Conservation (phyloP, 2,888 invertebrate species). For the Galeruca laticollis region DNA sequence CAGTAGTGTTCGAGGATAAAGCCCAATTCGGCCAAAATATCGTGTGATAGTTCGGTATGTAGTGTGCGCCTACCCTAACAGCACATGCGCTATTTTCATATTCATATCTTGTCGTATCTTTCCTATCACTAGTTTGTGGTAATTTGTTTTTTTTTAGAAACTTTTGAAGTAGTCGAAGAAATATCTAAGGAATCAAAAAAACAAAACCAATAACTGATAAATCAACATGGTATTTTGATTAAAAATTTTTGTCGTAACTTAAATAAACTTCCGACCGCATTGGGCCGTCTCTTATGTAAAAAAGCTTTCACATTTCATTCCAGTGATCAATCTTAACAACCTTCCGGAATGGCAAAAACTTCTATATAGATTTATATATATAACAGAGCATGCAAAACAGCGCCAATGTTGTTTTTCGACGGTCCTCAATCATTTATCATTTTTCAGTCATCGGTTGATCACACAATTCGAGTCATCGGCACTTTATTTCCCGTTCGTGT, state of each 20-base stretch:
- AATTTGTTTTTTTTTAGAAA: no score
- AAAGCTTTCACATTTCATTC: constrained; percentile 12
- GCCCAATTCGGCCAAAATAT: no score
- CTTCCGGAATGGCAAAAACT: constrained; percentile 19
- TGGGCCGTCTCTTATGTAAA: constrained; percentile 15
- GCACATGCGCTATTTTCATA: no score
- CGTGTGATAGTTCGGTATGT: no score
- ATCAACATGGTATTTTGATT: neutral
- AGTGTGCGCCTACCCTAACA: no score
- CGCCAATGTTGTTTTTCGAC: constrained; percentile 17
- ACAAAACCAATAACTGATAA: neutral
- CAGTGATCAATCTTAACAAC: constrained; percentile 22
- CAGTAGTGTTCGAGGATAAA: no score
- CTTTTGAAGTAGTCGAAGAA: neutral
- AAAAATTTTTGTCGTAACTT: neutral
- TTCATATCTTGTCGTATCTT: no score
- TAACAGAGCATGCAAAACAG: constrained; percentile 21
- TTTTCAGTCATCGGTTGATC: constrained; percentile 19
- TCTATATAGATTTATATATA: constrained; percentile 13
- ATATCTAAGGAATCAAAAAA: neutral
- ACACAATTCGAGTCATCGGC: constrained; percentile 14
- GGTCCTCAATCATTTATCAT: constrained; percentile 20
- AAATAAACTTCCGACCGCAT: neutral
- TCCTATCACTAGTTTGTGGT: no score
- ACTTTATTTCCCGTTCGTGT: constrained; percentile 22